Base-by-base conservation (phyloP, 2,797 vertebrate species). In the Gallinago solitaria region DNA sequence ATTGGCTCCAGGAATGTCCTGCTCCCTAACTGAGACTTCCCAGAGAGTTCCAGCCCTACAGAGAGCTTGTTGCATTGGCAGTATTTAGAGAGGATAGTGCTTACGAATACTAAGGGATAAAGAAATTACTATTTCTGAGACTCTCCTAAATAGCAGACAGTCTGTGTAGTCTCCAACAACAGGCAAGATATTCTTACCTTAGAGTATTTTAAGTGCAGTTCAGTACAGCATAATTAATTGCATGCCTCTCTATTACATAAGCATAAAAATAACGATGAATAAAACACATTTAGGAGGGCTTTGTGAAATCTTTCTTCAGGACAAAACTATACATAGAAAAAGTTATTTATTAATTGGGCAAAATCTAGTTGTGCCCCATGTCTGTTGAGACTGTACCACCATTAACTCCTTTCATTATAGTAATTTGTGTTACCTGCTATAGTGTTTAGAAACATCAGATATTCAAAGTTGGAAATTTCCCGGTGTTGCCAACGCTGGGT, bases 401-500 rank as follows among this genome's bases (percentile, higher is more conserved):
- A 73, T 27, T 61, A 69, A 41, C 7, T 59, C 24, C 8, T 69
- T 71, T 79, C 39, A 76, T 25, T 25, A n/a, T 1, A 51, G 24
- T 8, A 32, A 84, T n/a, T 45, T 39, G 25, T 25, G 57, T 97
- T 98, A 98, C 98, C 98, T 98, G 98, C 98, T 95, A 99, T 98
- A 17, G 99, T 99, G 97, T 99, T 99, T 64, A 99, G 98, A 97
- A 99, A 99, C 98, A 99, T 99, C 97, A 99, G 97, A 83, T 99
- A 99, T 93, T 99, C 99, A 56, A 99, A 99, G 98, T 99, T 99
- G 95, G 99, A 99, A 96, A 99, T 99, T 97, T 99, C 99, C 43
- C 99, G 98, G n/a, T 99, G 98, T 61, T 99, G 99, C 99, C 99
- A 99, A 86, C 99, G 98, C 88, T 99, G 99, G 70, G 99, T 99